Conservation (phyloP, 2,113 vertebrate species). For the Caranx ignobilis region DNA sequence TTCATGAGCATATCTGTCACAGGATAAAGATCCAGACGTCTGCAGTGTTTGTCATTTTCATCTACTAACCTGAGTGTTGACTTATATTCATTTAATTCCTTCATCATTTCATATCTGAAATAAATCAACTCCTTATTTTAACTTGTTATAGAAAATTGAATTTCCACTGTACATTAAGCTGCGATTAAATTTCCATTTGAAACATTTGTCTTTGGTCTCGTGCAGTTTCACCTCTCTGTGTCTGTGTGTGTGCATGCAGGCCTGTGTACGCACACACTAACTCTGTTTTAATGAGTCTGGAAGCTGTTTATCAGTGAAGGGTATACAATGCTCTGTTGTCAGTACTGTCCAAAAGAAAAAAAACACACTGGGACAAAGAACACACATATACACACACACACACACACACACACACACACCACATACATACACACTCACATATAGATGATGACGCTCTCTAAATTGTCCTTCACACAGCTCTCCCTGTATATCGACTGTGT, state of each 20-base stretch:
- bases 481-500: constrained; percentile 92
- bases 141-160: constrained; percentile 45
- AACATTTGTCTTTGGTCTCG: constrained; percentile 49
- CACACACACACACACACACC: constrained; percentile 55
- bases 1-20: not conserved
- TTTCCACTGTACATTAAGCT: constrained; percentile 40
- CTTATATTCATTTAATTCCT: constrained; percentile 40
- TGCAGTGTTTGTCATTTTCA: constrained; percentile 8
- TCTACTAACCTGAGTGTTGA: constrained; percentile 11
- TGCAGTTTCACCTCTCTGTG: constrained; percentile 42
- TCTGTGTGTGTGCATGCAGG: constrained; percentile 17
- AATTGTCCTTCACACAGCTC: constrained; percentile 94
- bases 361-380: constrained; percentile 77
- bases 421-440: constrained; percentile 36
- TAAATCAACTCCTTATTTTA: constrained; percentile 42
- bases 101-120: constrained; percentile 42
- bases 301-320: constrained; percentile 81
- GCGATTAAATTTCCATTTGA: constrained; percentile 52
- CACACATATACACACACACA: constrained; percentile 54
- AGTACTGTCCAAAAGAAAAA: constrained; percentile 51
- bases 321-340: constrained; percentile 77
- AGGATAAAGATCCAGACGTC: not conserved
- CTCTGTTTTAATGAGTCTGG: constrained; percentile 72
- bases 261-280: constrained; percentile 39
- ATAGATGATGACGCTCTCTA: constrained; percentile 78